Base-by-base conservation (phyloP, 2,113 vertebrate genomes). In the Cheirogaleus medius region DNA sequence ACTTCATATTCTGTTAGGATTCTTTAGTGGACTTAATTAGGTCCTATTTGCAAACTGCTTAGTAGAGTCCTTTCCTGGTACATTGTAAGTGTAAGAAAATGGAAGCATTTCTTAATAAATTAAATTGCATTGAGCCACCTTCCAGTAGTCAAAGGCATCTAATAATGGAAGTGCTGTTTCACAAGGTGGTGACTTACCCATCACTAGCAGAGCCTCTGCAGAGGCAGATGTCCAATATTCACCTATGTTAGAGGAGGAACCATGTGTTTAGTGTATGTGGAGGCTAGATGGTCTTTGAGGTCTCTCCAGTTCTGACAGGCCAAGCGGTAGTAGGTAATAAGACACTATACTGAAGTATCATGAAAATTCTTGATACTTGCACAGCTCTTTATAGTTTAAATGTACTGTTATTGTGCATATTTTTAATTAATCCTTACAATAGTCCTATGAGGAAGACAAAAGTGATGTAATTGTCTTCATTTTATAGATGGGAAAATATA, bases 381-480 rank as follows among this genome's bases (percentile, higher is more conserved):
- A 77, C 12, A 73, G 29, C 54, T 68, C 66, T 92, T 94, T 63
- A 66, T 58, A 68, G 8, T 81, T 81, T 77, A 37, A 82, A 64
- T 87, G 12, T 52, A 11, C 34, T 66, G 27, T 52, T 54, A 68
- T 32, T 47, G 25, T 58, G 3, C 25, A 64, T 60, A 90, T 34
- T 73, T 15, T 94, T n/a, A 88, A 68, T 87, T 84, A 86, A 64
- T 86, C 6, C 5, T 93, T 25, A 95, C 14, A 47, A 18, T 90
- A 87, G 13, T 21, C 32, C 20, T 52, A 29, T 64, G 39, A 77
- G 39, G 37, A 94, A 89, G 64, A 93, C 11, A 80, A 25, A 13
- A 44, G 6, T 37, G 11, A 3, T 89, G 1, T 66, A 47, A 88
- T 56, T 69, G 54, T 52, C 21, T 94, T 86, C 34, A 87, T 66